A percentile compares a stretch with the other conserved stretches of the same genome.
Evolutionary conservation across 2,888 invertebrate species (phyloP).

Genomic region (Pseudococcus viburni): DNA sequence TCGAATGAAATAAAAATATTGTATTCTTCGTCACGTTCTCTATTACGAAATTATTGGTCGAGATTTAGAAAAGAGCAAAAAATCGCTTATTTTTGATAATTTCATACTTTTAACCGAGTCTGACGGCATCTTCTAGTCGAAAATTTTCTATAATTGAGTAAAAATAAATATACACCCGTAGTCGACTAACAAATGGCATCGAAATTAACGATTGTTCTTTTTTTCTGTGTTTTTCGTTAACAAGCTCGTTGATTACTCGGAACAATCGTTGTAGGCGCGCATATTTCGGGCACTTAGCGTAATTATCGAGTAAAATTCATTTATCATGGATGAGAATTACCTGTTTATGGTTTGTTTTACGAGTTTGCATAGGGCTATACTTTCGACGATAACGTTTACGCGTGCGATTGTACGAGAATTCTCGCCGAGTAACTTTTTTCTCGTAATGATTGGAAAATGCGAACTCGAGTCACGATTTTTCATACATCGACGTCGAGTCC

Average conservation of each 20-base stretch:
- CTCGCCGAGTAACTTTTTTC: background rate
- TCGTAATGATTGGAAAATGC: conserved; percentile 20
- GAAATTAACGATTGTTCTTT: background rate
- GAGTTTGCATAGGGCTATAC: background rate
- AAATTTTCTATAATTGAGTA: background rate
- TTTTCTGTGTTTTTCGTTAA: background rate
- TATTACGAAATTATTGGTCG: background rate
- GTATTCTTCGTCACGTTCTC: background rate
- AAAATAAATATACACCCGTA: background rate
- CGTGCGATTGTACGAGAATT: background rate
- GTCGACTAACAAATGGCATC: background rate
- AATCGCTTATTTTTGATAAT: background rate
- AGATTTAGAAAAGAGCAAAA: background rate
- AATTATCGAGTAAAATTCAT: conserved; percentile 16
- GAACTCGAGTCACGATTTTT: background rate
- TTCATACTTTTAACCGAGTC: background rate
- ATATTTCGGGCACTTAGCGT: conserved; percentile 9
- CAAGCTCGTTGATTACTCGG: background rate
- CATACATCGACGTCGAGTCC: background rate
- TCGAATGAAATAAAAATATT: background rate
- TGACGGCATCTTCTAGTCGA: background rate
- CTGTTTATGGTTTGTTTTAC: conserved; percentile 6
- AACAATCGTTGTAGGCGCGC: background rate
- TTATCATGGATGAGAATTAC: conserved; percentile 7
- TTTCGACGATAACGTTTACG: background rate